Evolutionary conservation across 2,113 vertebrate genomes (phyloP).

Genomic region (Mormoops blainvillei): DNA sequence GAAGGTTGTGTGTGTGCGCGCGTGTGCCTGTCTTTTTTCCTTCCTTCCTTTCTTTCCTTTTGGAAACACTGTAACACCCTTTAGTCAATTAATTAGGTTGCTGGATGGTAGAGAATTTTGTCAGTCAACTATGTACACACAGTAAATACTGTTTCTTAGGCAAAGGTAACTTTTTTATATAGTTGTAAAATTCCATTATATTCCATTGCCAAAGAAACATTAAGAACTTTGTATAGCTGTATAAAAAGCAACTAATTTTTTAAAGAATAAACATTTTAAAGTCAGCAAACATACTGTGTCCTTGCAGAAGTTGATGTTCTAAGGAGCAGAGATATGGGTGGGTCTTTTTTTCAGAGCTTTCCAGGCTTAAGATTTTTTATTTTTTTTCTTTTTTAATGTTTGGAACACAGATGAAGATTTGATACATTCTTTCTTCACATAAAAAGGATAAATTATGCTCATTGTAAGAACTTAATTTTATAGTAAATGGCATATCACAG

Average conservation of each 20-base stretch:
- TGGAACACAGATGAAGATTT: conserved; percentile 76
- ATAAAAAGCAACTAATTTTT: conserved; percentile 89
- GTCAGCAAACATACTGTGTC: conserved; percentile 82
- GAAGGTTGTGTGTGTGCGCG: conserved; percentile 64
- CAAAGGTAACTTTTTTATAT: conserved; percentile 88
- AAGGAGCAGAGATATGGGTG: conserved; percentile 75
- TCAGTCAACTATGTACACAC: conserved; percentile 83
- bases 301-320: conserved; percentile 79
- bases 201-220: conserved; percentile 90
- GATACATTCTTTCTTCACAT: conserved; percentile 78
- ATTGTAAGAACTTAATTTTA: conserved; percentile 75
- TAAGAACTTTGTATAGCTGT: conserved; percentile 87
- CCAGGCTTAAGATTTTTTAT: conserved; percentile 76
- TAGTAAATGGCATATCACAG: conserved; percentile 78
- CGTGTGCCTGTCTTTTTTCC: conserved; percentile 24
- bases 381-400: conserved; percentile 79
- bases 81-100: conserved; percentile 81
- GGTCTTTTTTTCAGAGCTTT: conserved; percentile 75
- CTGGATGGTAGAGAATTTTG: conserved; percentile 83
- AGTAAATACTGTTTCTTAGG: conserved; percentile 87
- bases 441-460: conserved; percentile 71
- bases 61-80: conserved; percentile 81
- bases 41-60: conserved; percentile 68
- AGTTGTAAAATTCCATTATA: conserved; percentile 89
- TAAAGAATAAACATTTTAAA: conserved; percentile 88